Conservation (phyloP, 53 echinoderm and acorn worm genomes). For the Henricia sp. region DNA sequence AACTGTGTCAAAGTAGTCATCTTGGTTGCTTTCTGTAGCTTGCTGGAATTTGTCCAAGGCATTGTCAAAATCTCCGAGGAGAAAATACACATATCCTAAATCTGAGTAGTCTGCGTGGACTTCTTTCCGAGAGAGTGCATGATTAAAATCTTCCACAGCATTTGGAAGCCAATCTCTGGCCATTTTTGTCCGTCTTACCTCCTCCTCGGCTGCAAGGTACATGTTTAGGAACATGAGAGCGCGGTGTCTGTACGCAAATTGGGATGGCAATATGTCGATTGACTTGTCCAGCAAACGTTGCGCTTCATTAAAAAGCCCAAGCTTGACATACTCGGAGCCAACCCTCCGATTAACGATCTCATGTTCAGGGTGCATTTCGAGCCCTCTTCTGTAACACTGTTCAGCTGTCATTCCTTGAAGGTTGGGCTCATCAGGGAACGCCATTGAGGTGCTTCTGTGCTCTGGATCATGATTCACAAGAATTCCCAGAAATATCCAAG, state of each 20-base stretch:
- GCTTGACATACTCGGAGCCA: slow-evolving; percentile 81
- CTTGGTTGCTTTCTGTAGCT: slow-evolving; percentile 71
- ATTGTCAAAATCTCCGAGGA: slow-evolving; percentile 42
- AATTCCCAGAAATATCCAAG: slow-evolving; percentile 89
- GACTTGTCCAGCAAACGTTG: slow-evolving; percentile 65
- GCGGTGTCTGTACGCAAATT: slow-evolving; percentile 73
- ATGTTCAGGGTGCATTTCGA: slow-evolving; percentile 57
- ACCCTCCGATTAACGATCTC: slow-evolving; percentile 71
- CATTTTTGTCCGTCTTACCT: background rate
- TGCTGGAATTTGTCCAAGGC: slow-evolving; percentile 68
- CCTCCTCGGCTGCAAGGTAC: slow-evolving; percentile 52
- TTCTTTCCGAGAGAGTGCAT: slow-evolving; percentile 59
- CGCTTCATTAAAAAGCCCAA: slow-evolving; percentile 66
- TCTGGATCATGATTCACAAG: slow-evolving; percentile 71
- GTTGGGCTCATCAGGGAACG: slow-evolving; percentile 48
- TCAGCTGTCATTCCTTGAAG: slow-evolving; percentile 47
- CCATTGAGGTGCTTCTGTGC: slow-evolving; percentile 35
- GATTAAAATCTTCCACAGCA: slow-evolving; percentile 62
- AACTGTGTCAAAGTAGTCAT: slow-evolving; percentile 82
- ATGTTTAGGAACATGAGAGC: slow-evolving; percentile 76
- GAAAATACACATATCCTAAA: slow-evolving; percentile 71
- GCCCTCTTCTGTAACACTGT: slow-evolving; percentile 60
- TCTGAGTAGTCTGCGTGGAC: slow-evolving; percentile 90
- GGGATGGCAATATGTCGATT: slow-evolving; percentile 42
- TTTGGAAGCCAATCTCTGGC: slow-evolving; percentile 35